These are phyloP conservation scores for Druon quercuslanigerum DNA, from an alignment of 1,140 invertebrate species.

Conservation along the genomic window DNA sequence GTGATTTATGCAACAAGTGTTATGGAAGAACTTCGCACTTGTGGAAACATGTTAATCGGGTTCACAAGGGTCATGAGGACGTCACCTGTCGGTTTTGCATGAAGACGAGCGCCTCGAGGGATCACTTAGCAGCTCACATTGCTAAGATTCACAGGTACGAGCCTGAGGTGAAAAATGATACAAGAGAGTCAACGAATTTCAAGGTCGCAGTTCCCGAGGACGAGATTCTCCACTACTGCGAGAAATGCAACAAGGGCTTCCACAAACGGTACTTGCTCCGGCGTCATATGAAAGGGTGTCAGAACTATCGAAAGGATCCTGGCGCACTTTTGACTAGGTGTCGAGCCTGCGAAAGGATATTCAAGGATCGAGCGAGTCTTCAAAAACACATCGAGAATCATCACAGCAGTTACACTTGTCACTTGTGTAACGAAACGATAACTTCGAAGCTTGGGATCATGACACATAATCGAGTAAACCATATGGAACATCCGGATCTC, in stretches of 20 bases:
- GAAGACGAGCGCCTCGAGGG: slow-evolving; percentile 79
- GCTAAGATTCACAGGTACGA: slow-evolving; percentile 77
- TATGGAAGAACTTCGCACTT: slow-evolving; percentile 79
- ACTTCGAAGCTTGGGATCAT: slow-evolving; percentile 78
- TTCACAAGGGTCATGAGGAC: slow-evolving; percentile 79
- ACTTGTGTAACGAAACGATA: slow-evolving; percentile 77
- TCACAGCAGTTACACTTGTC: slow-evolving; percentile 76
- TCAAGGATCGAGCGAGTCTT: slow-evolving; percentile 77
- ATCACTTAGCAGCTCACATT: slow-evolving; percentile 78
- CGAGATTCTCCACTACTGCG: slow-evolving; percentile 74
- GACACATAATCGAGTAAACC: slow-evolving; percentile 78
- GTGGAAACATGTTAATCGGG: slow-evolving; percentile 81
- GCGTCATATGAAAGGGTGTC: slow-evolving; percentile 78
- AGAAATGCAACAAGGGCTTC: slow-evolving; percentile 77
- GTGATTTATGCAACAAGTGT: slow-evolving; percentile 80
- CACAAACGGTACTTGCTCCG: slow-evolving; percentile 75
- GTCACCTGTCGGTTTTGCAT: slow-evolving; percentile 79
- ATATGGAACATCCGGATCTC: slow-evolving; percentile 77
- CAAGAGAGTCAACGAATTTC: slow-evolving; percentile 48
- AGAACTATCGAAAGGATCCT: slow-evolving; percentile 76
- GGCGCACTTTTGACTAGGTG: slow-evolving; percentile 75
- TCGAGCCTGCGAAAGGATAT: slow-evolving; percentile 77
- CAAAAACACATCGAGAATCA: slow-evolving; percentile 78
- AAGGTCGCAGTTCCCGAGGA: slow-evolving; percentile 67
- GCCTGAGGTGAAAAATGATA: slow-evolving; percentile 61